Percentiles rank a stretch among this genome's conserved stretches.
Conservation (phyloP, 2,888 invertebrate genomes). For the Epistrophe grossulariae region DNA sequence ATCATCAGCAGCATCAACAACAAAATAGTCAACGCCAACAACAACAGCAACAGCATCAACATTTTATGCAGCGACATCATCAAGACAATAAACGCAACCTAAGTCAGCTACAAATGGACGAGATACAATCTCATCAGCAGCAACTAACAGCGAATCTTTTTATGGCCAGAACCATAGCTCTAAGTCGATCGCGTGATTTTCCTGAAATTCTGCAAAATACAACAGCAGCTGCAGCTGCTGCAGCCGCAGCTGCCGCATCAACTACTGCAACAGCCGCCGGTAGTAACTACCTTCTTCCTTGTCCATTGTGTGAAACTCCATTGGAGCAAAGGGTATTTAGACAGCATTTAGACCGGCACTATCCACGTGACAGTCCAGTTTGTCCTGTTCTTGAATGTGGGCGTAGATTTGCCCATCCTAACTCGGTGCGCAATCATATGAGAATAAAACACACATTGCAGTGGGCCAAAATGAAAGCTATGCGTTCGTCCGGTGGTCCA, state of each 20-base stretch:
- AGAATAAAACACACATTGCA: slow-evolving; percentile 91
- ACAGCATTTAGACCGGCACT: slow-evolving; percentile 91
- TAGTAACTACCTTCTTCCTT: slow-evolving; percentile 85
- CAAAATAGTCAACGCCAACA: slow-evolving; percentile 77
- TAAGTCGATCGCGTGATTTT: slow-evolving; percentile 82
- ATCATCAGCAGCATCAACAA: slow-evolving; percentile 74
- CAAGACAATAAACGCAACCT: slow-evolving; percentile 77
- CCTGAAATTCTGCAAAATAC: slow-evolving; percentile 83
- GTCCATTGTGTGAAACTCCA: slow-evolving; percentile 90
- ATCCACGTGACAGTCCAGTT: slow-evolving; percentile 92
- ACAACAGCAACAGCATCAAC: slow-evolving; percentile 79
- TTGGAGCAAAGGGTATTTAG: slow-evolving; percentile 88
- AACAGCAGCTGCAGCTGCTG: slow-evolving; percentile 82
- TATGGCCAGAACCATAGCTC: slow-evolving; percentile 82
- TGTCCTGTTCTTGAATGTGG: slow-evolving; percentile 92
- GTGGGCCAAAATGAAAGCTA: slow-evolving; percentile 93
- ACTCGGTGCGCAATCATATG: slow-evolving; percentile 95
- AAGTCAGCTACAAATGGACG: slow-evolving; percentile 80
- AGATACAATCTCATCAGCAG: slow-evolving; percentile 82
- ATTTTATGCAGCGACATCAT: slow-evolving; percentile 79
- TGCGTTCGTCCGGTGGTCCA: slow-evolving; percentile 84
- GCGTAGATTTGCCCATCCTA: slow-evolving; percentile 91
- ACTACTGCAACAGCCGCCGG: slow-evolving; percentile 77
- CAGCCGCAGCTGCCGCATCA: slow-evolving; percentile 80
- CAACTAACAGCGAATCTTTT: slow-evolving; percentile 84